Evolutionary conservation across 1,140 invertebrate genomes (phyloP), one percentile per base, ranked within the genome.

Genomic region (Drosophila nigromelanica): DNA sequence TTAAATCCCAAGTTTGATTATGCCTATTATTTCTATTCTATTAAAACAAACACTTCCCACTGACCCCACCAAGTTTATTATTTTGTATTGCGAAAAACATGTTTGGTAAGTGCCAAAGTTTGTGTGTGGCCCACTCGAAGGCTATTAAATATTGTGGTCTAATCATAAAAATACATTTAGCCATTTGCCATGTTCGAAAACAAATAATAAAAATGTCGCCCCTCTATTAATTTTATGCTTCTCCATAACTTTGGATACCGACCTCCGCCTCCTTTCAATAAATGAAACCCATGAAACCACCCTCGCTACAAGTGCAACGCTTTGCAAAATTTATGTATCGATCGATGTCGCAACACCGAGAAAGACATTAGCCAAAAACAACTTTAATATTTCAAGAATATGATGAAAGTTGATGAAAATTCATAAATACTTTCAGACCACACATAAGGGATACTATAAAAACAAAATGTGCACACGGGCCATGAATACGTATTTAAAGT

Each of bases 401-500:
- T 43, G 40, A 24, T 54, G 27, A 47, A 24, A 71, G 67, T 70
- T 42, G 35, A 30, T 24, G 21, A 37, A 64, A 67, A 61, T 60
- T 21, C 30, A 52, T 52, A 71, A 76, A 78, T 69, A 73, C 42
- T 68, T 47, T 55, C 35, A 66, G 35, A 48, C 40, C 71, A 30
- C 58, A 39, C 15, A 60, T 56, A 43, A 64, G 45, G 30, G 45
- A 24, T 50, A 82, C 73, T 78, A 75, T 76, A 76, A 80, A 80
- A 72, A 63, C 18, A 12, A 35, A 35, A 35, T 8, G 15, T 14
- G 10, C 27, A 5, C 15, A n/a, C 3, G 6, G 70, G 5, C 48
- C 42, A 52, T 55, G 59, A 69, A 69, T 52, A 37, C 30, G 50
- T 54, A 39, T 50, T 70, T 54, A 56, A 64, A 56, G 45, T 37